Evolutionary conservation across 1,140 invertebrate species (phyloP), one percentile per base, ranked within the genome.

Genomic region (Zaprionus ghesquierei): DNA sequence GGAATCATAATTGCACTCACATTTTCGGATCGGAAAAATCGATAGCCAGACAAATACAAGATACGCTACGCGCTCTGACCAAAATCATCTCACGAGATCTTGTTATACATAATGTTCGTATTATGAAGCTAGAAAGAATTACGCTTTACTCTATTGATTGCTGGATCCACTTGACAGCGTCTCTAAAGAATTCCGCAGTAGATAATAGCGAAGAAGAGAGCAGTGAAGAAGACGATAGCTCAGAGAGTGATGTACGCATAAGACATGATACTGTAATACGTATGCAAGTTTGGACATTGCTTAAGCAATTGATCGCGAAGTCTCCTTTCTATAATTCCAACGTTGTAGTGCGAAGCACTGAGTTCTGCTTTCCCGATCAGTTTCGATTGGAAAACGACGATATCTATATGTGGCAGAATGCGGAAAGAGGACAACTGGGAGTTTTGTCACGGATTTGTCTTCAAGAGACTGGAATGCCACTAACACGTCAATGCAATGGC

Each of bases 281-380:
- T 3, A 71, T 75, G 69, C 9, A 23, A 33, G 58, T 68, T n/a
- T 75, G 56, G 62, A 46, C 23, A n/a, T n/a, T 66, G 3, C 8
- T 87, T 0, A 41, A 51, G 15, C 15, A 71, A 20, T 4, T 79
- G 9, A 29, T 75, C 31, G 41, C 5, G 5, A 18, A 20, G 6
- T 33, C 22, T 12, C 71, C 18, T 53, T 22, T 10, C 0, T 22
- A 60, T 15, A 35, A 2, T 0, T 18, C 41, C 0, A 54, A 5
- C 35, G 6, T 6, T 6, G n/a, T 63, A 22, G 35, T 89, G 12
- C 55, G 77, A 22, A 91, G 89, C 46, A 69, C 70, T 6, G 78
- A 92, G 25, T 91, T 79, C 50, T 92, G 91, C 63, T 87, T 91
- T 44, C 78, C 91, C 0, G 61, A 89, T 8, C 13, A 2, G 3